Evolutionary conservation across 2,888 invertebrate species (phyloP).

Genomic region (Muschampia plurimacula): DNA sequence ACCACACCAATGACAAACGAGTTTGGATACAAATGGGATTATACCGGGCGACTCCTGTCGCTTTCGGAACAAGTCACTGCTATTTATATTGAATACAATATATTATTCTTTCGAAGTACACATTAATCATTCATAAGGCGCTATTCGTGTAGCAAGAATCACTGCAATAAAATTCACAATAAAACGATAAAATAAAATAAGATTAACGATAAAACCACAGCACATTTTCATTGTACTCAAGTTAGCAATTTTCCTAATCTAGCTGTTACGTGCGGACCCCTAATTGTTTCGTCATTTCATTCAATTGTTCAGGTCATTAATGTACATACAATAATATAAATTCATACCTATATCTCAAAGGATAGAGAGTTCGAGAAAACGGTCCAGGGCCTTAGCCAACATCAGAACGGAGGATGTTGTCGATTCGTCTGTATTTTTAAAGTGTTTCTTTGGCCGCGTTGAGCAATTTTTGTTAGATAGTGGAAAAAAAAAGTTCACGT

Average conservation of each 20-base stretch:
- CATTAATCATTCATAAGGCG: background rate
- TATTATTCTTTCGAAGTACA: background rate
- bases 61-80: too few species aligned
- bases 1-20: too few species aligned
- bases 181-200: background rate
- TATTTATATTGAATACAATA: too few species aligned
- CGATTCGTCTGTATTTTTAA: too few species aligned
- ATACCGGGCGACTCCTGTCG: too few species aligned
- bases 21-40: too few species aligned
- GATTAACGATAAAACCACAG: background rate
- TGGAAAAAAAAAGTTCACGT: too few species aligned
- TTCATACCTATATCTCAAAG: background rate
- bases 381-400: too few species aligned
- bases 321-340: background rate
- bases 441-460: too few species aligned
- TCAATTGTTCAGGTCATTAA: background rate
- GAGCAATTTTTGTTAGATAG: too few species aligned
- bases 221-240: background rate
- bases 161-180: background rate
- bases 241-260: constrained; percentile 1
- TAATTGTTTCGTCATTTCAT: background rate
- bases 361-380: too few species aligned
- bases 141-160: background rate
- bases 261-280: background rate
- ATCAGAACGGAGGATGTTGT: too few species aligned